phyloP scores from a whole-genome alignment of 2,888 invertebrate species.

The Andrena minutula region DNA sequence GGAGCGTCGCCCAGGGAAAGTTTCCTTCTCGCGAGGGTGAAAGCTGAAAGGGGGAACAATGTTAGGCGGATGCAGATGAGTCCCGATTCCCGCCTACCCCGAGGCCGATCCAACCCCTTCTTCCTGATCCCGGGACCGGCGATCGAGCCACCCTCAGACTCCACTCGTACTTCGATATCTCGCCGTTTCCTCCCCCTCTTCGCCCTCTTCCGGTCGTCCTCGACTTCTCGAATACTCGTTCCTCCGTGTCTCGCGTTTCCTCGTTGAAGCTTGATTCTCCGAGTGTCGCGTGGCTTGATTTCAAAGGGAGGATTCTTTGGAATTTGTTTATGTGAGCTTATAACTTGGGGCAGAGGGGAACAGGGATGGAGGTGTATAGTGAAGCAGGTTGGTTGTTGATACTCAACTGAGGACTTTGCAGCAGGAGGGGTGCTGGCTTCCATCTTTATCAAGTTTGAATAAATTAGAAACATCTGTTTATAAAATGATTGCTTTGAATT shows the following conservation, averaged over 20 bases:
- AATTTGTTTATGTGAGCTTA: background rate
- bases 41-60: constrained; percentile 67
- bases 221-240: constrained; percentile 10
- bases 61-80: constrained; percentile 77
- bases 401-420: too few species aligned
- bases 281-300: background rate
- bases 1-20: constrained; percentile 47
- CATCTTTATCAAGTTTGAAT: too few species aligned
- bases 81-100: constrained; percentile 70
- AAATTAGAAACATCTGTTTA: too few species aligned
- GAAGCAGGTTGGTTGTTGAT: too few species aligned
- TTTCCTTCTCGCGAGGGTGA: constrained; percentile 64
- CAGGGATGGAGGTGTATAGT: background rate
- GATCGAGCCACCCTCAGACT: constrained; percentile 40
- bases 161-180: constrained; percentile 11
- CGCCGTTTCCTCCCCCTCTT: background rate
- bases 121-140: constrained; percentile 50
- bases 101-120: constrained; percentile 42
- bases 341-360: background rate
- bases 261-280: background rate
- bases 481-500: too few species aligned
- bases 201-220: constrained; percentile 9
- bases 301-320: background rate
- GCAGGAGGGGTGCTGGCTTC: too few species aligned
- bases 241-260: constrained; percentile 10